Base-by-base conservation (phyloP, 2,113 vertebrate genomes). In the Lycaon pictus region DNA sequence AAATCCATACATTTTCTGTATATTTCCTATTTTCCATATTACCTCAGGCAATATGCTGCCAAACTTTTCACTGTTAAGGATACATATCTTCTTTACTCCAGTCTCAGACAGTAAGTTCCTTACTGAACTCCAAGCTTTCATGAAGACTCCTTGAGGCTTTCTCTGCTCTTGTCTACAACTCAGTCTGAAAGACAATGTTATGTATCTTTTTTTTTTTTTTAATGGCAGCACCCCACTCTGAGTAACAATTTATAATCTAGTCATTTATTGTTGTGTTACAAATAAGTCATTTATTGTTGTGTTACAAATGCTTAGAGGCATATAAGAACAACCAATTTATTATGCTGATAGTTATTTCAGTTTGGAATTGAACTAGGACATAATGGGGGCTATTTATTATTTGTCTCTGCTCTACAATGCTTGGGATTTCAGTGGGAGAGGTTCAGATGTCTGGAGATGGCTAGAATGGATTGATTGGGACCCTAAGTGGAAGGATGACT, bases 21-120 rank as follows among this genome's bases (percentile, higher is more conserved):
- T 58, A 48, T 62, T 48, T 95, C 88, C 37, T 82, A 35, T 92
- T 94, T 96, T 92, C 25, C 20, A 89, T 56, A 53, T 94, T 89
- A 90, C 56, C 25, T 79, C 15, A 60, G 53, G 53, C 74, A 94
- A 92, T 43, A 51, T 63, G 3, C 87, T 55, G 11, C 37, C 63
- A 80, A 67, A 85, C 32, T 88, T 92, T 65, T 74, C 43, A 48
- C 32, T 12, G 16, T 79, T 86, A 83, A 86, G 55, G 43, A 86
- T 32, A 79, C 5, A n/a, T 35, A 82, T 3, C 7, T 13, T 58
- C 27, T 53, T 92, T 89, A 58, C 8, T 83, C 48, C 17, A 53
- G 32, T 58, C 55, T 89, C 43, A 67, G 32, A 81, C 55, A 93
- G 7, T 7, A 93, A 51, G 9, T 56, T 91, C 48, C n/a, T 96